Conservation (phyloP, 92 coral and sea anemone genomes). For the Hydrozoanthus gracilis region DNA sequence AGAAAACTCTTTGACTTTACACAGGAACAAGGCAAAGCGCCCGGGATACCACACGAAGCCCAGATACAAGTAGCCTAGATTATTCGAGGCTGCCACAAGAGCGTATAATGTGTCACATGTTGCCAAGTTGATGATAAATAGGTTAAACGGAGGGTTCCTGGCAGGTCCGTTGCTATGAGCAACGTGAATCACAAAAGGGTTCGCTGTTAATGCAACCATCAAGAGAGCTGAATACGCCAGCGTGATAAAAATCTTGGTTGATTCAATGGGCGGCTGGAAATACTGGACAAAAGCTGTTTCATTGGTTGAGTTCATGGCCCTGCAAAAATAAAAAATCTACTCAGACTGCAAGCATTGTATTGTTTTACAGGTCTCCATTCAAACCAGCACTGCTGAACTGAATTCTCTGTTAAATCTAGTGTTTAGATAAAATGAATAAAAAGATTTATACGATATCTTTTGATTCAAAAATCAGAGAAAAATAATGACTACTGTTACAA, state of each 20-base stretch:
- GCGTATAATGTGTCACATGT: constrained; percentile 25
- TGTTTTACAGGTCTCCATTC: too few species aligned
- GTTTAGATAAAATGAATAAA: too few species aligned
- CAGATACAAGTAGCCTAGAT: constrained; percentile 14
- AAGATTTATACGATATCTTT: too few species aligned
- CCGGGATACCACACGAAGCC: constrained; percentile 21
- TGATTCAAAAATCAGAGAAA: too few species aligned
- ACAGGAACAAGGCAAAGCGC: constrained; percentile 3
- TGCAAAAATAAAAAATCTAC: neutral
- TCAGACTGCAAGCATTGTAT: neutral
- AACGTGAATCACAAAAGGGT: constrained; percentile 3
- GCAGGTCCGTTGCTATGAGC: neutral
- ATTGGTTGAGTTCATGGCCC: constrained; percentile 23
- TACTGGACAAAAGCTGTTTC: neutral
- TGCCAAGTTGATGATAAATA: constrained; percentile 18
- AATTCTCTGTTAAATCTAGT: too few species aligned
- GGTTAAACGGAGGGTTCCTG: constrained; percentile 8
- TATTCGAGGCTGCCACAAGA: neutral
- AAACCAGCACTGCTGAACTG: too few species aligned
- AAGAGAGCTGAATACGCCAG: constrained; percentile 6
- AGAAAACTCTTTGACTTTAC: constrained; percentile 25
- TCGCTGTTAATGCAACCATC: constrained; percentile 14
- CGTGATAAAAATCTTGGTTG: constrained; percentile 11
- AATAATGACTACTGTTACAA: too few species aligned
- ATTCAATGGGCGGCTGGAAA: neutral